Percentiles rank a stretch among this genome's conserved stretches.
Evolutionary conservation across 2,797 vertebrate genomes (phyloP).

Genomic region (Anableps anableps): DNA sequence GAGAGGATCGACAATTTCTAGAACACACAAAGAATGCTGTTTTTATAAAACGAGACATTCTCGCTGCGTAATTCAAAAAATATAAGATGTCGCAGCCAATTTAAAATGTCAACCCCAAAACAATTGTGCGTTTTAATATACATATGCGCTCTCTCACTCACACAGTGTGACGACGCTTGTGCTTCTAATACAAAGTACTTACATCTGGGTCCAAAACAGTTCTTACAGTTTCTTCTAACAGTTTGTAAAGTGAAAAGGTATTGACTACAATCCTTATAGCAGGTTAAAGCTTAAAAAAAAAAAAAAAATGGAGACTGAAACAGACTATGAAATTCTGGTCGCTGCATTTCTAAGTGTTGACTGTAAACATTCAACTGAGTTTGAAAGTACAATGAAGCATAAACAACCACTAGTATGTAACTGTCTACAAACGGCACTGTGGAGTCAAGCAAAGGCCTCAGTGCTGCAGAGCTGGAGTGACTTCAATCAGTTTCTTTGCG

Average conservation of each 20-base stretch:
- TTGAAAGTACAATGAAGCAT: not conserved
- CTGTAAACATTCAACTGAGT: slow-evolving; percentile 8
- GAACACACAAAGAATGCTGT: too few species aligned
- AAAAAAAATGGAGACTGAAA: not conserved
- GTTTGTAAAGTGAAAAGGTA: not conserved
- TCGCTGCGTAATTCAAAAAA: too few species aligned
- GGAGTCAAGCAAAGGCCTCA: slow-evolving; percentile 43
- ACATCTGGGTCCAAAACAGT: not conserved
- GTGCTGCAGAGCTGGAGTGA: slow-evolving; percentile 42
- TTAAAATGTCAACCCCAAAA: too few species aligned
- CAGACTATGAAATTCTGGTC: not conserved
- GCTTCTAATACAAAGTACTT: not conserved
- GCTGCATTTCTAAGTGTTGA: not conserved
- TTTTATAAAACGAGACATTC: too few species aligned
- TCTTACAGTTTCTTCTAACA: not conserved
- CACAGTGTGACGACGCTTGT: not conserved
- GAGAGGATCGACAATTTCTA: too few species aligned
- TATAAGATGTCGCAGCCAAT: too few species aligned
- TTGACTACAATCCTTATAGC: not conserved
- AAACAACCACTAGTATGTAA: slow-evolving; percentile 34
- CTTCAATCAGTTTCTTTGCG: slow-evolving; percentile 47
- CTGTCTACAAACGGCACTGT: slow-evolving; percentile 31
- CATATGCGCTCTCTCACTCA: too few species aligned
- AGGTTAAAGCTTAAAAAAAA: not conserved
- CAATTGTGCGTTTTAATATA: too few species aligned